A percentile compares a stretch with the other conserved stretches of the same genome.
Evolutionary conservation across 2,888 invertebrate genomes (phyloP).

Genomic region (Chymomyza caudatula): DNA sequence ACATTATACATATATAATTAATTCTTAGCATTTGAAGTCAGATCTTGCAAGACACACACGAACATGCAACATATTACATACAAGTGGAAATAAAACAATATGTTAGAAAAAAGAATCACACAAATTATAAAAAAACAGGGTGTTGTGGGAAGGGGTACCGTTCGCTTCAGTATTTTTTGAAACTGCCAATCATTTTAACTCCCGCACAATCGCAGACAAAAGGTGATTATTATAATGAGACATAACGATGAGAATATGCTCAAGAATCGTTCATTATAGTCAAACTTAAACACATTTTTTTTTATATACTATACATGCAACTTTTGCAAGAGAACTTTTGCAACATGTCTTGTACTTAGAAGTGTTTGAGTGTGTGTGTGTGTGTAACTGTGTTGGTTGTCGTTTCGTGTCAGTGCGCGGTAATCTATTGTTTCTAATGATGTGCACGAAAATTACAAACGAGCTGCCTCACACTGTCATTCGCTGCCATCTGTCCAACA

Average conservation of each 20-base stretch:
- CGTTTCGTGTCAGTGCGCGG: background rate
- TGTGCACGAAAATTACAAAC: slow-evolving; percentile 19
- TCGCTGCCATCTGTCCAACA: slow-evolving; percentile 11
- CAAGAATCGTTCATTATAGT: slow-evolving; percentile 48
- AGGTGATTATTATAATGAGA: slow-evolving; percentile 42
- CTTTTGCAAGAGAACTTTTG: slow-evolving; percentile 3
- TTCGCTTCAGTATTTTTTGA: background rate
- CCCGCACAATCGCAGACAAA: background rate
- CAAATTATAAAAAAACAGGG: background rate
- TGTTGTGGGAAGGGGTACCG: background rate
- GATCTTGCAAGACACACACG: slow-evolving; percentile 21
- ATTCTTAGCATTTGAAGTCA: slow-evolving; percentile 52
- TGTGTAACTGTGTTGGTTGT: slow-evolving; percentile 2
- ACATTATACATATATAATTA: slow-evolving; percentile 56
- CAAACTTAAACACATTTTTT: slow-evolving; percentile 3
- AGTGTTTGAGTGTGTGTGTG: slow-evolving; percentile 18
- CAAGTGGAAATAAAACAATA: too few species aligned
- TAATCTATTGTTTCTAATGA: slow-evolving; percentile 16
- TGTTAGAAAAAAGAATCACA: background rate
- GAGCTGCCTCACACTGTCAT: slow-evolving; percentile 9
- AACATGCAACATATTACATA: background rate
- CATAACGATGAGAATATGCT: slow-evolving; percentile 53
- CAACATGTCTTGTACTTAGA: slow-evolving; percentile 1
- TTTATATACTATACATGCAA: background rate
- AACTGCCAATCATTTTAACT: background rate